Conservation (phyloP, 2,113 vertebrate genomes). For the Rhinogobius similis region DNA sequence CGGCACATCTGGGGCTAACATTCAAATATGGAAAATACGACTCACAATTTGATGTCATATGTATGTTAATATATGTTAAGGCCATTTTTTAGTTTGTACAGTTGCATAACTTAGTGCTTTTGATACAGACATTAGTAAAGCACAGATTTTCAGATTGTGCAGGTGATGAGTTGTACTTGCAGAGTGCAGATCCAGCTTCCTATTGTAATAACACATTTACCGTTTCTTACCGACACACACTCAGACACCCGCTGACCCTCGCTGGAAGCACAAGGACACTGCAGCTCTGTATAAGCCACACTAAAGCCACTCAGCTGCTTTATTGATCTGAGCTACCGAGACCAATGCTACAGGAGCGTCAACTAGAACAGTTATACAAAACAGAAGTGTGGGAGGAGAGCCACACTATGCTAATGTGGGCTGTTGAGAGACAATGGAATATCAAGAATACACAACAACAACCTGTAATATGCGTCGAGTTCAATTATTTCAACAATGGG, state of each 20-base stretch:
- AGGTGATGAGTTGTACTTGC: background rate
- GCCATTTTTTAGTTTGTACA: background rate
- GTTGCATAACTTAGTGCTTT: background rate
- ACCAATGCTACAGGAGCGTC: conserved; percentile 35
- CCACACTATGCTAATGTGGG: conserved; percentile 19
- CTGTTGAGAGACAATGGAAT: conserved; percentile 11
- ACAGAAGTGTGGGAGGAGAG: conserved; percentile 19
- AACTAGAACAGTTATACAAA: conserved; percentile 28
- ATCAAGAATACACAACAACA: background rate
- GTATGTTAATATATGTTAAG: background rate
- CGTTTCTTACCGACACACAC: background rate
- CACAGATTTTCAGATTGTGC: background rate
- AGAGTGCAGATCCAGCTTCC: background rate
- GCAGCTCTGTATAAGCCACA: conserved; percentile 25
- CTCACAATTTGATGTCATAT: background rate
- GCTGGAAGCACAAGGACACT: conserved; percentile 46
- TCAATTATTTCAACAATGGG: too few relatives aligned
- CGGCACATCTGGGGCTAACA: too few relatives aligned
- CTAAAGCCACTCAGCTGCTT: conserved; percentile 34
- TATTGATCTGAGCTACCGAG: conserved; percentile 54
- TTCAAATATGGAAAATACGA: background rate
- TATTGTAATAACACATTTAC: background rate
- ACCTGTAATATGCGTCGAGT: background rate
- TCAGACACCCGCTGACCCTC: conserved; percentile 27
- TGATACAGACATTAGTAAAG: background rate